Base-by-base conservation (phyloP, 2,797 vertebrate genomes). In the Psittacula derbiana region DNA sequence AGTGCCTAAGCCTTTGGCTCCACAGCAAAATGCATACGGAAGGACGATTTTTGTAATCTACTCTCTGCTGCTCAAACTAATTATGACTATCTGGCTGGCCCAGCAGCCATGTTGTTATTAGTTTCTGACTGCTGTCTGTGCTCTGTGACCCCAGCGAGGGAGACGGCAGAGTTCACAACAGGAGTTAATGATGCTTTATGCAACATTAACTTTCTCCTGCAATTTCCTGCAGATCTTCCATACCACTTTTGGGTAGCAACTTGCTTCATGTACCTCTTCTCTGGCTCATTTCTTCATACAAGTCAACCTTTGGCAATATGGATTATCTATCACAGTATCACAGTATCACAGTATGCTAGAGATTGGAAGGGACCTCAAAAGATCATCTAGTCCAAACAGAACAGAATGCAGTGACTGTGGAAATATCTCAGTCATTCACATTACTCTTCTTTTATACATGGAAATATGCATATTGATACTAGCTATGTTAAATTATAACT, bases 121-220 rank as follows among this genome's bases (percentile, higher is more conserved):
- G 79, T 81, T 93, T 93, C 93, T 72, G 75, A 64, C 67, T 74
- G 64, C 86, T 80, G 52, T 69, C 71, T 95, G 74, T 1, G 2
- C 49, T 72, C 80, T 69, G 80, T 69, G 57, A 96, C 93, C 92
- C 80, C 61, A 71, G 40, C 0, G 0, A 94, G 53, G 49, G 71
- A 76, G 83, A 62, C 0, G 8, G 36, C 71, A 62, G 67, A 82
- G 94, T 80, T 92, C 90, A 78, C 80, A 40, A 58, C 55, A 71
- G 90, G 80, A 90, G 78, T 88, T 94, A 89, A 95, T 69, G 88
- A 85, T 31, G 57, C 58, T 90, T 90, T 81, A 85, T 62, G 83
- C 92, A 88, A 88, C 94, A 85, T 93, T 93, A 95, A 71, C 78
- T 93, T 92, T 61, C 80, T 82, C 78, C 61, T 80, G 86, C 49